Evolutionary conservation across 2,797 vertebrate species (phyloP).

Genomic region (Coreius guichenoti): DNA sequence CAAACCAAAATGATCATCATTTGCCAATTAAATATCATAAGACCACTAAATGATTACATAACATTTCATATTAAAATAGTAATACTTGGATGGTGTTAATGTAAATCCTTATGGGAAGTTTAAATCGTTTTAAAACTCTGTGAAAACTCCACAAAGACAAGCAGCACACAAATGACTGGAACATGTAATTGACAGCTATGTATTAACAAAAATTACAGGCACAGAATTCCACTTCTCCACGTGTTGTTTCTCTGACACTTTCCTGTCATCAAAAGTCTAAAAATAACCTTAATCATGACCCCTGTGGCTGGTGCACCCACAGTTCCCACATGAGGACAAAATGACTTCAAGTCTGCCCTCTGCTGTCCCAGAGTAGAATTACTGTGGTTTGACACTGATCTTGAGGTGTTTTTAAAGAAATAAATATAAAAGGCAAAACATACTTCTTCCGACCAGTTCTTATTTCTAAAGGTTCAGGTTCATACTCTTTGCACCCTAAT

Average conservation of each 20-base stretch:
- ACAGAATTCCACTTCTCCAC: constrained; percentile 2
- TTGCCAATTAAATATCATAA: not conserved
- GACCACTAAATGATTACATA: too few species aligned
- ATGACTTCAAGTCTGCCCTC: constrained; percentile 70
- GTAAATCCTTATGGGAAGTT: not conserved
- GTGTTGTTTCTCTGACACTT: constrained; percentile 7
- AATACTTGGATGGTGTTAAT: not conserved
- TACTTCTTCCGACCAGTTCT: not conserved
- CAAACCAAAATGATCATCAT: not conserved
- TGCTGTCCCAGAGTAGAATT: constrained; percentile 31
- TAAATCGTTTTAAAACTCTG: not conserved
- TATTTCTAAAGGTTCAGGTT: not conserved
- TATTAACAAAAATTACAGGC: constrained; percentile 15
- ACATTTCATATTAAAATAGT: not conserved
- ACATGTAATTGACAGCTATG: not conserved
- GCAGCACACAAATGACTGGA: not conserved
- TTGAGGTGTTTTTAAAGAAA: not conserved
- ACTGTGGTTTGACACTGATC: not conserved
- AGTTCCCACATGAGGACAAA: not conserved
- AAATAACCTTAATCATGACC: constrained; percentile 31
- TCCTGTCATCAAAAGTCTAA: constrained; percentile 20
- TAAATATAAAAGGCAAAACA: not conserved
- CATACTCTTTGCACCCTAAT: not conserved
- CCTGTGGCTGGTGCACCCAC: not conserved
- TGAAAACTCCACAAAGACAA: not conserved